Percentiles rank a stretch among this genome's conserved stretches.
Conservation (phyloP, 1,140 invertebrate species). For the Cotesia chilonis region DNA sequence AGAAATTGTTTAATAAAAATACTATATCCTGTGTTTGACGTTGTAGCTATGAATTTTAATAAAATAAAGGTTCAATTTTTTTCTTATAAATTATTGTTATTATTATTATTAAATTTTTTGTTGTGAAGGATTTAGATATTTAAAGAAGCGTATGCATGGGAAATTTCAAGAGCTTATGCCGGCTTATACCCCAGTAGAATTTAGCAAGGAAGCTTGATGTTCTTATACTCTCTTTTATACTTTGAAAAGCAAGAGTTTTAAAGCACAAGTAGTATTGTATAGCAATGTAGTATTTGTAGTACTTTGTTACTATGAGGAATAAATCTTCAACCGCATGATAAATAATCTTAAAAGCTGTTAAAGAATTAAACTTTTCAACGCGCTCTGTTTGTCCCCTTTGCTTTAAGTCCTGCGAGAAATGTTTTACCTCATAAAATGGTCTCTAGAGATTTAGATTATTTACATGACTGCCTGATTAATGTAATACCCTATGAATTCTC, state of each 20-base stretch:
- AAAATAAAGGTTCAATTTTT: too few relatives aligned
- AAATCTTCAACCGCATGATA: constrained; percentile 32
- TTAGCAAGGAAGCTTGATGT: constrained; percentile 23
- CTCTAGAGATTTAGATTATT: constrained; percentile 15
- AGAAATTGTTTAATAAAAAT: too few relatives aligned
- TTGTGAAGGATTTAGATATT: neutral
- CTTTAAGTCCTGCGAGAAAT: neutral
- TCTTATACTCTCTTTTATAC: constrained; percentile 9
- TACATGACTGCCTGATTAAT: neutral
- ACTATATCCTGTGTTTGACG: too few relatives aligned
- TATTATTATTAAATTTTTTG: neutral
- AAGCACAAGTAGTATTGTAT: too few relatives aligned
- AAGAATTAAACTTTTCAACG: constrained; percentile 25
- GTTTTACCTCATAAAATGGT: constrained; percentile 3
- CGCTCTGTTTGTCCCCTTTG: constrained; percentile 21
- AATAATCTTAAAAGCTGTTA: constrained; percentile 8
- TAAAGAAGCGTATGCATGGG: constrained; percentile 2
- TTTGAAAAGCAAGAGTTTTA: constrained; percentile 5
- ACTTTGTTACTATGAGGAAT: constrained; percentile 30
- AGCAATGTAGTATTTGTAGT: too few relatives aligned
- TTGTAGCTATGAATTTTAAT: too few relatives aligned
- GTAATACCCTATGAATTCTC: constrained; percentile 1
- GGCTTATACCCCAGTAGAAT: constrained; percentile 19
- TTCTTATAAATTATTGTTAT: neutral
- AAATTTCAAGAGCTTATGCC: constrained; percentile 28